These are phyloP conservation scores for Anoplius nigerrimus DNA, from an alignment of 2,888 invertebrate genomes.

Conservation along the genomic window DNA sequence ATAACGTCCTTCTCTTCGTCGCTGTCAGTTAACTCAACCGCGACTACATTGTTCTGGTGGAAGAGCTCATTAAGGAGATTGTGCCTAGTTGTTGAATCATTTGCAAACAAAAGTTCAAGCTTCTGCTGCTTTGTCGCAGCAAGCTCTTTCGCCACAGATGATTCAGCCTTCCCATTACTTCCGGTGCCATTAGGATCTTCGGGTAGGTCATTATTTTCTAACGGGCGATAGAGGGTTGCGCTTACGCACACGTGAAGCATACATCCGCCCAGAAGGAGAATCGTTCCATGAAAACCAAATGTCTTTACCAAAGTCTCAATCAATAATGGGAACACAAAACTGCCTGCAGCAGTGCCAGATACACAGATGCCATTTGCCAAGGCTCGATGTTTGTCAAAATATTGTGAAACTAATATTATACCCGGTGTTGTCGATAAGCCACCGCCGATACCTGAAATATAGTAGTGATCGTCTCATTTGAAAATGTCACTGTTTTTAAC, in stretches of 20 bases:
- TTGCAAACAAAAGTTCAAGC: conserved; percentile 70
- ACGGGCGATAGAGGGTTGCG: conserved; percentile 81
- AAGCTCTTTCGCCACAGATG: conserved; percentile 37
- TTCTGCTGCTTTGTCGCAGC: conserved; percentile 70
- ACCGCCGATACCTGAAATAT: conserved; percentile 82
- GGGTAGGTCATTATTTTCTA: conserved; percentile 73
- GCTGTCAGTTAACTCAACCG: conserved; percentile 72
- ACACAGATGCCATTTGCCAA: conserved; percentile 88
- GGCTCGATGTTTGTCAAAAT: conserved; percentile 87
- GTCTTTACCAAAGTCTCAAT: conserved; percentile 83
- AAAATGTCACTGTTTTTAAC: too few relatives aligned
- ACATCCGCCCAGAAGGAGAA: conserved; percentile 83
- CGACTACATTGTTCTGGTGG: conserved; percentile 66
- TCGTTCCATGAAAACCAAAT: conserved; percentile 85
- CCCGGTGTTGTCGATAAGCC: conserved; percentile 88
- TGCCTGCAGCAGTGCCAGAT: conserved; percentile 87
- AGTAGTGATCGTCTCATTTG: too few relatives aligned
- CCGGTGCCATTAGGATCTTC: conserved; percentile 10
- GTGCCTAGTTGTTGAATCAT: conserved; percentile 68
- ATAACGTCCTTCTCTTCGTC: conserved; percentile 79
- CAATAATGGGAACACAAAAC: conserved; percentile 85
- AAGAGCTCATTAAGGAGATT: conserved; percentile 73
- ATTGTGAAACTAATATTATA: conserved; percentile 87
- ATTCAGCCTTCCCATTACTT: conserved; percentile 38
- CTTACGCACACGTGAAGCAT: conserved; percentile 86